Percentiles rank a stretch among this genome's conserved stretches.
phyloP scores from a whole-genome alignment of 2,888 invertebrate species.

The Heliothis peltigera region DNA sequence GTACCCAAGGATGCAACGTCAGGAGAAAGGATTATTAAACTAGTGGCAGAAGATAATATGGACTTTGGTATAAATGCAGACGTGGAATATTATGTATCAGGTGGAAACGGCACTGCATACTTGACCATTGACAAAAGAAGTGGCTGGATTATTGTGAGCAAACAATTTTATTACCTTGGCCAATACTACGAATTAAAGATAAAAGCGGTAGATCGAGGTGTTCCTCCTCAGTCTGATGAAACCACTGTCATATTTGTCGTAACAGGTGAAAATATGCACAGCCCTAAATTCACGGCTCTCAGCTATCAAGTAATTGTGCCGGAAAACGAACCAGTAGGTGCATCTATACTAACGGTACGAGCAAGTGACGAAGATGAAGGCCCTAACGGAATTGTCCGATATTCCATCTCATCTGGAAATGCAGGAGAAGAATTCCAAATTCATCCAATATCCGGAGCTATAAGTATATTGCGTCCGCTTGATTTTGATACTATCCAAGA shows the following conservation, averaged over 20 bases:
- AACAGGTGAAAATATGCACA: constrained; percentile 95
- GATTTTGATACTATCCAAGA: constrained; percentile 96
- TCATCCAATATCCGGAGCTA: constrained; percentile 93
- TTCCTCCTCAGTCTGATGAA: constrained; percentile 95
- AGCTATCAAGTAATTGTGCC: constrained; percentile 97
- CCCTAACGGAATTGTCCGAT: constrained; percentile 96
- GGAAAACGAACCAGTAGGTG: constrained; percentile 96
- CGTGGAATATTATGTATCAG: constrained; percentile 93
- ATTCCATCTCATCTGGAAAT: constrained; percentile 95
- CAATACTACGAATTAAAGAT: constrained; percentile 92
- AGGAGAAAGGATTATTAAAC: constrained; percentile 93
- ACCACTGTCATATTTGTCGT: constrained; percentile 93
- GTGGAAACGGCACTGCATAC: constrained; percentile 94
- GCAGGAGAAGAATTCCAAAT: constrained; percentile 94
- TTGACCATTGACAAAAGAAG: constrained; percentile 93
- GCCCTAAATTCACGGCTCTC: constrained; percentile 95
- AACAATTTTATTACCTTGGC: constrained; percentile 89
- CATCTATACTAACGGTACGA: constrained; percentile 95
- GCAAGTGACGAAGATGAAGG: constrained; percentile 96
- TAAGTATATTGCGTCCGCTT: constrained; percentile 94
- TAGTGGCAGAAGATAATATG: constrained; percentile 93
- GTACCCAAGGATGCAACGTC: constrained; percentile 94
- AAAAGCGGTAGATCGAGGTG: constrained; percentile 95
- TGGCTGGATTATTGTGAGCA: constrained; percentile 95
- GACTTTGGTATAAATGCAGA: constrained; percentile 97